Percentiles rank a stretch among this genome's conserved stretches.
Conservation (phyloP, 1,140 invertebrate species). For the Drosophila virilis region DNA sequence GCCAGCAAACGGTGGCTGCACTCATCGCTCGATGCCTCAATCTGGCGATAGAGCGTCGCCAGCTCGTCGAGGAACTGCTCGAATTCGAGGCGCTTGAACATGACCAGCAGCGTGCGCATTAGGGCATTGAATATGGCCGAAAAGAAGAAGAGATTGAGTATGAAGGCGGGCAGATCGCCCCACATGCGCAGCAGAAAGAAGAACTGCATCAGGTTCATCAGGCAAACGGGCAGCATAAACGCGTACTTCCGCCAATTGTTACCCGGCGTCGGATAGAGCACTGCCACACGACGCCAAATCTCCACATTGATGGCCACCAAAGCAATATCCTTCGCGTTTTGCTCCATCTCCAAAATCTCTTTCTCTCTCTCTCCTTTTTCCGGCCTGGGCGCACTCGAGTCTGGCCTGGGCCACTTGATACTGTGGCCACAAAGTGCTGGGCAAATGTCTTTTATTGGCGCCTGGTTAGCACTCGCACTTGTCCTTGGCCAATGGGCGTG, state of each 20-base stretch:
- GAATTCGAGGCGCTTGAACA: slow-evolving; percentile 59
- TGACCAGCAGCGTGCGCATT: slow-evolving; percentile 70
- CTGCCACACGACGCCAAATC: slow-evolving; percentile 63
- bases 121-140: slow-evolving; percentile 72
- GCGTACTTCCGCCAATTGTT: slow-evolving; percentile 64
- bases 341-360: background rate
- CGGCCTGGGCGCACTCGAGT: background rate
- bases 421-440: slow-evolving; percentile 63
- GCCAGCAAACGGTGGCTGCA: slow-evolving; percentile 29
- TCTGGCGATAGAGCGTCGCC: slow-evolving; percentile 44
- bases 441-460: slow-evolving; percentile 70
- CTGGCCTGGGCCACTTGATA: slow-evolving; percentile 49
- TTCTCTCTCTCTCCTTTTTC: background rate
- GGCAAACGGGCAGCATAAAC: slow-evolving; percentile 66
- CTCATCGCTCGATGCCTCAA: slow-evolving; percentile 37
- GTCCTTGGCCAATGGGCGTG: slow-evolving; percentile 31
- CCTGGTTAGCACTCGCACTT: slow-evolving; percentile 26
- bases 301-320: slow-evolving; percentile 72
- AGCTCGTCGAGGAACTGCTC: slow-evolving; percentile 59
- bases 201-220: slow-evolving; percentile 76
- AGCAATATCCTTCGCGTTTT: slow-evolving; percentile 57
- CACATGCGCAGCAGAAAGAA: slow-evolving; percentile 69
- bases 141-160: slow-evolving; percentile 76
- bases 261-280: slow-evolving; percentile 55
- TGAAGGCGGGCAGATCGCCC: slow-evolving; percentile 70